A percentile compares a stretch with the other conserved stretches of the same genome.
Evolutionary conservation across 2,888 invertebrate species (phyloP).

Genomic region (Lamellibrachia columna): DNA sequence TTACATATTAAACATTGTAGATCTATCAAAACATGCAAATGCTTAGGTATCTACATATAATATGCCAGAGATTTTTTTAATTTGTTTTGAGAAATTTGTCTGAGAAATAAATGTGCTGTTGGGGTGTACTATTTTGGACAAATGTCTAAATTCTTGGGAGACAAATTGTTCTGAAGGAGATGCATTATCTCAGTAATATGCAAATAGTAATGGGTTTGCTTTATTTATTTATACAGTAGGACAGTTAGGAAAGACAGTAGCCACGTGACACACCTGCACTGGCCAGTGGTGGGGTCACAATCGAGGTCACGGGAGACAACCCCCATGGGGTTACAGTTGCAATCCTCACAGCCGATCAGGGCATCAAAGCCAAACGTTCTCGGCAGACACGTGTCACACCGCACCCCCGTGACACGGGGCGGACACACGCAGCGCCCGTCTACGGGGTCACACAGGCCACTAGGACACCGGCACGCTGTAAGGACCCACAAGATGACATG

Average conservation of each 20-base stretch:
- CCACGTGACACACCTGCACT: slow-evolving; percentile 70
- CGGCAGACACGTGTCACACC: slow-evolving; percentile 88
- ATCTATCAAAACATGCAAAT: no score
- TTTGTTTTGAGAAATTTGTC: no score
- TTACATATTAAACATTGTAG: no score
- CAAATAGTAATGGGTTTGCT: no score
- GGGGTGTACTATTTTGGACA: background rate
- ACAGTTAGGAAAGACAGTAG: background rate
- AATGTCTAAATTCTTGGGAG: background rate
- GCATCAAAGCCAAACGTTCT: slow-evolving; percentile 79
- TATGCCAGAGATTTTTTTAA: no score
- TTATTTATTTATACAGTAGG: background rate
- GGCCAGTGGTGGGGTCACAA: slow-evolving; percentile 88
- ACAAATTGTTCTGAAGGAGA: background rate
- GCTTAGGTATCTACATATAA: no score
- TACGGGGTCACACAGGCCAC: slow-evolving; percentile 88
- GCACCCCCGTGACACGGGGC: slow-evolving; percentile 85
- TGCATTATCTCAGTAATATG: background rate
- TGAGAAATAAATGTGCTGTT: background rate
- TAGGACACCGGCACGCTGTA: slow-evolving; percentile 72
- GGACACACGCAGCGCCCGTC: slow-evolving; percentile 94
- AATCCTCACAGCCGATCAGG: slow-evolving; percentile 93
- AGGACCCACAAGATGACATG: background rate
- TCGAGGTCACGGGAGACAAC: slow-evolving; percentile 79
- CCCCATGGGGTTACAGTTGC: slow-evolving; percentile 87